Evolutionary conservation across 2,888 invertebrate species (phyloP), one percentile per base, ranked within the genome.

Genomic region (Tortrix viridana): DNA sequence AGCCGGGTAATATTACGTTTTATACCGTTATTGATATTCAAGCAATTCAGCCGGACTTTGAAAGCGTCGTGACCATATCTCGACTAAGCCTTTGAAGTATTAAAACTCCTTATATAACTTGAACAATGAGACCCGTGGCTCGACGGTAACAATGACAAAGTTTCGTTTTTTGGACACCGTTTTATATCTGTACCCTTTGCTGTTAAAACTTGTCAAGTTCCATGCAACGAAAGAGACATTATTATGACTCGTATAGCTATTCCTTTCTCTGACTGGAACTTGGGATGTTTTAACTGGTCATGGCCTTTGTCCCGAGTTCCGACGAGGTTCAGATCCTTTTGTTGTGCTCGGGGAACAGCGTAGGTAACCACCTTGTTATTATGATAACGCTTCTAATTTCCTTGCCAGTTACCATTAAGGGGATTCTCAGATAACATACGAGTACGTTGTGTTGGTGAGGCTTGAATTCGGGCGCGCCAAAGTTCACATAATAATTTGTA

Each of bases 81-180:
- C 76, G 79, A 81, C 82, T 85, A 87, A 88, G 84, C 86, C 87
- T 86, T 85, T 85, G 81, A 86, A 87, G 84, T 86, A 86, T 85
- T 85, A 85, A 63, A 88, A 86, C 80, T 85, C 81, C 88, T 85
- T 86, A 88, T 88, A 86, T 85, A 88, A 88, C 77, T 85, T 83
- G 86, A 88, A 89, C 88, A 89, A 89, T 87, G 80, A 52, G 81
- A 79, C 82, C 84, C 83, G 78, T 80, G 82, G 81, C 81, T 83
- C 82, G 77, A 80, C 76, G 74, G 81, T 80, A 85, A 89, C 88
- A 89, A 88, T 86, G 80, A 82, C 79, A 79, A 88, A 89, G 86
- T 88, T 89, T 87, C 84, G 84, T 79, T 85, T 83, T 82, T 84
- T 82, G 87, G 86, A 84, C 80, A 81, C 81, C 79, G 82, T 85